Evolutionary conservation across 2,888 invertebrate species (phyloP).

Genomic region (Aphelenchoides bicaudatus): DNA sequence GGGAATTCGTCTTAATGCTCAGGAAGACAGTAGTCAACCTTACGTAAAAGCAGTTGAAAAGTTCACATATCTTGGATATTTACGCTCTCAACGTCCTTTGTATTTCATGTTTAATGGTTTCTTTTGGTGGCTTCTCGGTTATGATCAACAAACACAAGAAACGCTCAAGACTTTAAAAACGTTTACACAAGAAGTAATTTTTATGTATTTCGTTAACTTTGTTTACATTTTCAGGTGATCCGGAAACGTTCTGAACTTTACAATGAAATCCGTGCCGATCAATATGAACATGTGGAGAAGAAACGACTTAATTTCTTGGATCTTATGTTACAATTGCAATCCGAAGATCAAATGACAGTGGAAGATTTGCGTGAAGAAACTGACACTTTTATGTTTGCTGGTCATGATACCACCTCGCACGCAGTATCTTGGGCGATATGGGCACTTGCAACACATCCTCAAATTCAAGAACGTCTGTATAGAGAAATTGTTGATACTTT

Average conservation of each 20-base stretch:
- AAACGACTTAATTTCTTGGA: constrained; percentile 4
- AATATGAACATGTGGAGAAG: background rate
- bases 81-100: constrained; percentile 3
- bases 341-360: constrained; percentile 1
- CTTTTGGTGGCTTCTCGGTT: constrained; percentile 14
- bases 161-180: constrained; percentile 3
- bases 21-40: background rate
- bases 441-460: constrained; percentile 17
- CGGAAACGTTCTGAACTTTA: no score
- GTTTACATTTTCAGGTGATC: no score
- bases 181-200: no score
- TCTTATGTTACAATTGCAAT: constrained; percentile 6
- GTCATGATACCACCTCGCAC: constrained; percentile 21
- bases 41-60: constrained; percentile 15
- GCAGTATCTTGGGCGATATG: constrained; percentile 17
- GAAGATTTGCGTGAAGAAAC: background rate
- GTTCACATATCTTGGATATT: constrained; percentile 7
- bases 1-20: constrained; percentile 13
- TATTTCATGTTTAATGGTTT: constrained; percentile 6
- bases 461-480: constrained; percentile 17
- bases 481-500: constrained; percentile 6
- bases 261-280: no score
- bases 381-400: constrained; percentile 18
- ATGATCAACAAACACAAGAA: constrained; percentile 12
- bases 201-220: no score